Conservation (phyloP, 2,113 vertebrate genomes). For the Mormyrus lacerda region DNA sequence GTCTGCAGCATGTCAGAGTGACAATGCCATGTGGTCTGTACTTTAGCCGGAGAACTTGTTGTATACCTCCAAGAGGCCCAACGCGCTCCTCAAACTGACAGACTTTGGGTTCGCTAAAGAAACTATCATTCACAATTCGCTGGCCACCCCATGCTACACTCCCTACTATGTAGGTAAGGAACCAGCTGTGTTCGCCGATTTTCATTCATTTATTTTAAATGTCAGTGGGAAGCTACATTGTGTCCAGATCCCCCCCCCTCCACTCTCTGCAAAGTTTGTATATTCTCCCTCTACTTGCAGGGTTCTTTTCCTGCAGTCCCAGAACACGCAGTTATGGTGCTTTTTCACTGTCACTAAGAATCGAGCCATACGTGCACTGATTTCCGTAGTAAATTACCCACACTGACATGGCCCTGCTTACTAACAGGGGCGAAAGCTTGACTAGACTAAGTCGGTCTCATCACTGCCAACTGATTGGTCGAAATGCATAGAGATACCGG, state of each 20-base stretch:
- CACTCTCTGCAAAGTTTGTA: background rate
- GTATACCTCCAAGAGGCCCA: conserved; percentile 73
- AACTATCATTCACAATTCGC: conserved; percentile 74
- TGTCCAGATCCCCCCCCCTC: background rate
- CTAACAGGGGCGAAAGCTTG: background rate
- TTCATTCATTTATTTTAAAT: background rate
- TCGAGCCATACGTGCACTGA: background rate
- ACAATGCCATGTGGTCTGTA: conserved; percentile 19
- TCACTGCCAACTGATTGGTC: background rate
- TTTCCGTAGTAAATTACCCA: background rate
- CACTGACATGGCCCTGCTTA: background rate
- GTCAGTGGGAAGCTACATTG: background rate
- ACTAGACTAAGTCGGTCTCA: background rate
- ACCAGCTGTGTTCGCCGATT: background rate
- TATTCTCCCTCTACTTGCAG: background rate
- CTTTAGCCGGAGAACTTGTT: conserved; percentile 75
- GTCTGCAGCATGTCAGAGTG: background rate
- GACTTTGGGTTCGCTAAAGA: conserved; percentile 86
- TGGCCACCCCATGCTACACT: conserved; percentile 79
- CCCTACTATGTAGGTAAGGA: conserved; percentile 79
- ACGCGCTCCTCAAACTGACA: conserved; percentile 72
- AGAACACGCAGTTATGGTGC: background rate
- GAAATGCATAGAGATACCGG: background rate
- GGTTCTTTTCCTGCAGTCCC: background rate
- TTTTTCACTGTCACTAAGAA: background rate